Percentiles rank a stretch among this genome's conserved stretches.
Evolutionary conservation across 1,140 invertebrate genomes (phyloP).

Genomic region (Notospermus geniculatus): DNA sequence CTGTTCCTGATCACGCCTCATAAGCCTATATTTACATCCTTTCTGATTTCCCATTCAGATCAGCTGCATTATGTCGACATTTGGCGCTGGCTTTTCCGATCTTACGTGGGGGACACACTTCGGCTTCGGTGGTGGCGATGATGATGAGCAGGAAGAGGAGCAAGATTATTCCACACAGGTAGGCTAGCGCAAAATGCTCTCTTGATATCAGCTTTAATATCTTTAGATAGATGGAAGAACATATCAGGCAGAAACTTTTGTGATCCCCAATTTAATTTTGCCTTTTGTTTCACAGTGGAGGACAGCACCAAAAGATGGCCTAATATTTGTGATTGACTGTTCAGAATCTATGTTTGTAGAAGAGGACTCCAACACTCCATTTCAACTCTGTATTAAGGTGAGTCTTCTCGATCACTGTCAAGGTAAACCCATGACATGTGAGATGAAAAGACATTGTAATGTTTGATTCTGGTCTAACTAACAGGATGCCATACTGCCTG

Average conservation of each 20-base stretch:
- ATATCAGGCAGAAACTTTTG: not conserved
- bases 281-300: conserved; percentile 11
- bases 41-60: too few species aligned
- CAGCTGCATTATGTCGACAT: too few species aligned
- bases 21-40: too few species aligned
- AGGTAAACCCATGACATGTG: too few species aligned
- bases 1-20: too few species aligned
- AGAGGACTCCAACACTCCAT: conserved; percentile 42
- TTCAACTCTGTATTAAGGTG: conserved; percentile 53
- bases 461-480: too few species aligned
- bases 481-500: too few species aligned
- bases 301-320: conserved; percentile 42
- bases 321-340: conserved; percentile 58
- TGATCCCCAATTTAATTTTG: not conserved
- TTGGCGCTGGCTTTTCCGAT: not conserved
- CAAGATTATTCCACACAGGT: conserved; percentile 7
- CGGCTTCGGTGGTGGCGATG: not conserved
- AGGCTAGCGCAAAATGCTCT: not conserved
- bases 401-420: conserved; percentile 1
- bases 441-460: too few species aligned
- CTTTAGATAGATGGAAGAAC: not conserved
- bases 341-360: conserved; percentile 56
- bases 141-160: conserved; percentile 9
- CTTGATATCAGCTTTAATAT: not conserved
- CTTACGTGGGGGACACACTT: conserved; percentile 7